Evolutionary conservation across 2,888 invertebrate species (phyloP).

Genomic region (Agrenia bidenticulata): DNA sequence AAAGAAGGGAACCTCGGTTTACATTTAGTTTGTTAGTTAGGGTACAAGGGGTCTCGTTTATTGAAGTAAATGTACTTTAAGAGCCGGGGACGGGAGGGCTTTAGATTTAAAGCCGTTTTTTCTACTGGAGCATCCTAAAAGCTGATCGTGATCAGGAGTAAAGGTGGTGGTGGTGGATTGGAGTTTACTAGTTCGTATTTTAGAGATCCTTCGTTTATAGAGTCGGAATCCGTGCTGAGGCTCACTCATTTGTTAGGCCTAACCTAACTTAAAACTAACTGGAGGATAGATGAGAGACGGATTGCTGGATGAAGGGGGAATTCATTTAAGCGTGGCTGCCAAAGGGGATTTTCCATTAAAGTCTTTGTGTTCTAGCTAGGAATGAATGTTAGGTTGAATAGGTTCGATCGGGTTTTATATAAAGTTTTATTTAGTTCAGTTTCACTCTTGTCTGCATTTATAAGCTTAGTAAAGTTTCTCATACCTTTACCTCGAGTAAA

Average conservation of each 20-base stretch:
- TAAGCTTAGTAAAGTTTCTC: too few species aligned
- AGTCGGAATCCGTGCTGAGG: not conserved
- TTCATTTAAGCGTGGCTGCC: not conserved
- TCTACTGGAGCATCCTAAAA: too few species aligned
- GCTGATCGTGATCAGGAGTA: too few species aligned
- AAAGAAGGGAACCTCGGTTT: conserved; percentile 4
- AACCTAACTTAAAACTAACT: conserved; percentile 1
- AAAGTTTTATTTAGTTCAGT: not conserved
- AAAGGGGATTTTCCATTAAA: conserved; percentile 12
- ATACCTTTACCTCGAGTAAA: too few species aligned
- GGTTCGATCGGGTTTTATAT: conserved; percentile 7
- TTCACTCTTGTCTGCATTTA: too few species aligned
- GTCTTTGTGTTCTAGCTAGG: conserved; percentile 1
- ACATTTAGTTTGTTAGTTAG: conserved; percentile 2
- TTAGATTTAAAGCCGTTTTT: not conserved
- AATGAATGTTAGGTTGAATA: conserved; percentile 4
- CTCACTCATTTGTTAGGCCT: not conserved
- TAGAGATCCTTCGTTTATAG: not conserved
- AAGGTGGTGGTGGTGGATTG: too few species aligned
- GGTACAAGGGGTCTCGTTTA: not conserved
- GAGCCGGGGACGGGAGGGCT: not conserved
- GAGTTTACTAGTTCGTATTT: conserved; percentile 2
- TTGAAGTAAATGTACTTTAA: not conserved
- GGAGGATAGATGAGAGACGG: not conserved
- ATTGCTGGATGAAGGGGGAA: conserved; percentile 5